Percentiles rank a stretch among this genome's conserved stretches.
phyloP scores from a whole-genome alignment of 2,113 vertebrate genomes.

The Scytalopus superciliaris region DNA sequence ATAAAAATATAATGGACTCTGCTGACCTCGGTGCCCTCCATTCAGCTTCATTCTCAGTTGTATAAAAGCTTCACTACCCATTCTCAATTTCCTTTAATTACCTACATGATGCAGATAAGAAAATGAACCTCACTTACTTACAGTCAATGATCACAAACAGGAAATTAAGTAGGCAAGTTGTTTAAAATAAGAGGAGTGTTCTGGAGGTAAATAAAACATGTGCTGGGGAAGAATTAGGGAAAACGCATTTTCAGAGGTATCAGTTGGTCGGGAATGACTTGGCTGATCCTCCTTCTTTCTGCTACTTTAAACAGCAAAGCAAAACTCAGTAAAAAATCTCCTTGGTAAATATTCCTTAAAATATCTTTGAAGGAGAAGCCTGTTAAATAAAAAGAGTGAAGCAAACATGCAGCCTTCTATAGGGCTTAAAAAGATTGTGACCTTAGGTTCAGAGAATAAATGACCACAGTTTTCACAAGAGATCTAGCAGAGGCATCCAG shows the following conservation, averaged over 20 bases:
- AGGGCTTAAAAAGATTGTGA: conserved; percentile 73
- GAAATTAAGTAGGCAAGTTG: conserved; percentile 84
- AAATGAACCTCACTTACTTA: conserved; percentile 83
- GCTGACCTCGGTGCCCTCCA: conserved; percentile 80
- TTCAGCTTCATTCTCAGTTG: conserved; percentile 83
- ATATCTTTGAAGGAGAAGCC: conserved; percentile 63
- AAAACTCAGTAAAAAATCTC: conserved; percentile 67
- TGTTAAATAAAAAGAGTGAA: conserved; percentile 68
- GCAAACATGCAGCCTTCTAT: conserved; percentile 71
- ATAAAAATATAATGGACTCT: conserved; percentile 84
- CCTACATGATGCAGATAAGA: conserved; percentile 86
- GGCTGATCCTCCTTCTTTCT: conserved; percentile 51
- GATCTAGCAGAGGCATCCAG: conserved; percentile 57
- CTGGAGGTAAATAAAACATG: conserved; percentile 75
- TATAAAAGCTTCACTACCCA: conserved; percentile 86
- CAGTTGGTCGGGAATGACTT: conserved; percentile 36
- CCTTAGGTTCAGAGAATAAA: conserved; percentile 74
- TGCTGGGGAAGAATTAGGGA: conserved; percentile 32
- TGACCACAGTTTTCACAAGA: conserved; percentile 70
- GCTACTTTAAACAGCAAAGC: conserved; percentile 62
- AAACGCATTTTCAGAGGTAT: conserved; percentile 36
- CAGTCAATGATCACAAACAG: conserved; percentile 81
- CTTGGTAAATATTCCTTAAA: conserved; percentile 73
- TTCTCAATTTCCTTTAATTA: conserved; percentile 94
- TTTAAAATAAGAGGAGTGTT: conserved; percentile 77